A percentile compares a stretch with the other conserved stretches of the same genome.
Conservation (phyloP, 2,113 vertebrate species). For the Cyprinodon variegatus region DNA sequence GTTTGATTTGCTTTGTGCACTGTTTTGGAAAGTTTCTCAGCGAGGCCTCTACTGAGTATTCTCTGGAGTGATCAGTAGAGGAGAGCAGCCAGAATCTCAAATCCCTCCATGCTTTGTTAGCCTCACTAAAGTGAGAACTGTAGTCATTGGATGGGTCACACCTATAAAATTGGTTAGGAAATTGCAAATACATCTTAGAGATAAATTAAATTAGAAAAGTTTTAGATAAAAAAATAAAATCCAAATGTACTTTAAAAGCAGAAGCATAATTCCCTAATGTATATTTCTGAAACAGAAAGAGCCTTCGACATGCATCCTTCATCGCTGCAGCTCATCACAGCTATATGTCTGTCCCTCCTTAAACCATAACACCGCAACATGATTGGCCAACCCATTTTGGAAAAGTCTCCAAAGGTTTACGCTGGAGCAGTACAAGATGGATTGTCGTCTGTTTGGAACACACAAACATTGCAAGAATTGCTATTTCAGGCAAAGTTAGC, state of each 20-base stretch:
- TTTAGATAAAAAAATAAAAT: neutral
- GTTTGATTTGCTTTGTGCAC: constrained; percentile 57
- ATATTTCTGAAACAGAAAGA: neutral
- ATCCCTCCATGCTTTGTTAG: neutral
- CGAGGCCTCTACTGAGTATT: constrained; percentile 14
- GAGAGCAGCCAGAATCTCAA: constrained; percentile 8
- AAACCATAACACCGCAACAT: too few relatives aligned
- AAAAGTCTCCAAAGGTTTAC: too few relatives aligned
- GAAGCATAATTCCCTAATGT: neutral
- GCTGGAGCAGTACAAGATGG: neutral
- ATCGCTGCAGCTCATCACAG: neutral
- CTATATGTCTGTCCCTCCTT: neutral
- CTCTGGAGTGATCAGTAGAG: constrained; percentile 17
- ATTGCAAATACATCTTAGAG: neutral
- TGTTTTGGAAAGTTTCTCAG: constrained; percentile 64
- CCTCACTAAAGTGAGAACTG: neutral
- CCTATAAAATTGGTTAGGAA: neutral
- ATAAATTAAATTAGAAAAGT: neutral
- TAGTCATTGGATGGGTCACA: neutral
- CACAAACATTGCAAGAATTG: neutral
- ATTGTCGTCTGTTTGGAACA: neutral
- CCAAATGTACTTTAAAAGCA: neutral
- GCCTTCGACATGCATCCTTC: neutral
- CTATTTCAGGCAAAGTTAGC: neutral
- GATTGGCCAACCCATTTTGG: too few relatives aligned